These are phyloP conservation scores for Matsumyia berberina DNA, from an alignment of 2,888 invertebrate species.

Conservation along the genomic window DNA sequence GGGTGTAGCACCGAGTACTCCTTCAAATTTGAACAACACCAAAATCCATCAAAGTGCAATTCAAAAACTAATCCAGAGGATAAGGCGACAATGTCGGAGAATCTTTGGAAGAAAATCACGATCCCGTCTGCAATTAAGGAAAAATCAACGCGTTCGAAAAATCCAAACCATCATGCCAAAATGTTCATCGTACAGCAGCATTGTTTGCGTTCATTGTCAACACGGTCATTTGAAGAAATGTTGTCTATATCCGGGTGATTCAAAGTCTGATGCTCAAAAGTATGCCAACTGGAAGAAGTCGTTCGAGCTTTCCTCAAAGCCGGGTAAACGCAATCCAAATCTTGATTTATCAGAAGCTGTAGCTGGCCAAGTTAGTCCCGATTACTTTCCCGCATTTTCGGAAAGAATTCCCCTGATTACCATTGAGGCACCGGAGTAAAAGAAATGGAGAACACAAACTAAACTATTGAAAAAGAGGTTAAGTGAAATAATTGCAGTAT, in stretches of 20 bases:
- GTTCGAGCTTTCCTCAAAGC: slow-evolving; percentile 45
- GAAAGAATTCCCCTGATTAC: slow-evolving; percentile 30
- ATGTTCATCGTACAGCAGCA: slow-evolving; percentile 40
- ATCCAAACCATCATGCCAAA: slow-evolving; percentile 14
- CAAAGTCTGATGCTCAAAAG: slow-evolving; percentile 6
- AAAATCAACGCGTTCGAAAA: neutral
- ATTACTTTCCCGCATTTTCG: slow-evolving; percentile 33
- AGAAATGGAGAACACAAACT: too few relatives aligned
- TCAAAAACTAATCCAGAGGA: neutral
- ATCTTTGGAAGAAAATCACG: neutral
- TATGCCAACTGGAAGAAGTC: slow-evolving; percentile 54
- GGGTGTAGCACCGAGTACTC: slow-evolving; percentile 39
- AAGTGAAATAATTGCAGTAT: too few relatives aligned
- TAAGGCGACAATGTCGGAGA: slow-evolving; percentile 1
- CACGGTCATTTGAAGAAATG: slow-evolving; percentile 35
- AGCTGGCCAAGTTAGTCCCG: slow-evolving; percentile 50
- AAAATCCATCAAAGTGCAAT: neutral
- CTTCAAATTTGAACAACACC: neutral
- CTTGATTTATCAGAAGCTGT: slow-evolving; percentile 58
- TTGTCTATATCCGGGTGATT: slow-evolving; percentile 21
- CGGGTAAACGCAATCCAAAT: slow-evolving; percentile 22
- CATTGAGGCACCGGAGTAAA: neutral
- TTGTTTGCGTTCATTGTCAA: slow-evolving; percentile 19
- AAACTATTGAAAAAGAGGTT: too few relatives aligned
- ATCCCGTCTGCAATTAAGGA: too few relatives aligned